A percentile compares a stretch with the other conserved stretches of the same genome.
Evolutionary conservation across 1,140 invertebrate species (phyloP).

Genomic region (Cydia strobilella): DNA sequence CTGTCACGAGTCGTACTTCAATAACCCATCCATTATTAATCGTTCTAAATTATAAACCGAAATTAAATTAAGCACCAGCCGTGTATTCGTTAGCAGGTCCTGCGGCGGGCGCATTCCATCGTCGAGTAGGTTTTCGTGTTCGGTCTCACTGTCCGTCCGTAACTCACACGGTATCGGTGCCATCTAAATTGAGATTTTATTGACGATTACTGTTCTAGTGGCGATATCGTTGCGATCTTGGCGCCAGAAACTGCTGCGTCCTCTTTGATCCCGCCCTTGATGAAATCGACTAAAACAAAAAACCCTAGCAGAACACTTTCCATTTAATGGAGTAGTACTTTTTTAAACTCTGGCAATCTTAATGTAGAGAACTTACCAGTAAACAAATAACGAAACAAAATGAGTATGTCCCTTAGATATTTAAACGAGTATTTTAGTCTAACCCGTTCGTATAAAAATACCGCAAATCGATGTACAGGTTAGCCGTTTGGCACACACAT

Average conservation of each 20-base stretch:
- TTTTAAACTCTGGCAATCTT: not conserved
- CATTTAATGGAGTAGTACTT: slow-evolving; percentile 16
- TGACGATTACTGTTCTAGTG: slow-evolving; percentile 79
- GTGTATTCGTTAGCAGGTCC: slow-evolving; percentile 72
- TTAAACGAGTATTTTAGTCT: slow-evolving; percentile 41
- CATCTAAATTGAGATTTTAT: slow-evolving; percentile 81
- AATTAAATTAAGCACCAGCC: slow-evolving; percentile 29
- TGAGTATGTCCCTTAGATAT: slow-evolving; percentile 23
- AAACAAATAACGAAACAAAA: slow-evolving; percentile 8
- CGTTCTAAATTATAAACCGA: slow-evolving; percentile 31
- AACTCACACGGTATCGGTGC: slow-evolving; percentile 76
- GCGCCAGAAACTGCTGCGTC: slow-evolving; percentile 59
- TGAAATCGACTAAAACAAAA: slow-evolving; percentile 32
- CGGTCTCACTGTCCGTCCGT: slow-evolving; percentile 70
- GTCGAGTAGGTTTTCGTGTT: slow-evolving; percentile 79
- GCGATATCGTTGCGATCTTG: slow-evolving; percentile 78
- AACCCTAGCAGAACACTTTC: slow-evolving; percentile 21
- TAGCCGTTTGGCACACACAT: too few species aligned
- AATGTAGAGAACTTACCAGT: slow-evolving; percentile 12
- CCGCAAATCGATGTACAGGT: too few species aligned
- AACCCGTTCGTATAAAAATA: too few species aligned
- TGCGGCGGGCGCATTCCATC: slow-evolving; percentile 70
- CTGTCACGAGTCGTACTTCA: slow-evolving; percentile 23
- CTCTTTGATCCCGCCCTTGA: slow-evolving; percentile 54
- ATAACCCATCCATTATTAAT: slow-evolving; percentile 30